These are phyloP conservation scores for Bombus confusus DNA, from an alignment of 1,140 invertebrate genomes.

Conservation along the genomic window DNA sequence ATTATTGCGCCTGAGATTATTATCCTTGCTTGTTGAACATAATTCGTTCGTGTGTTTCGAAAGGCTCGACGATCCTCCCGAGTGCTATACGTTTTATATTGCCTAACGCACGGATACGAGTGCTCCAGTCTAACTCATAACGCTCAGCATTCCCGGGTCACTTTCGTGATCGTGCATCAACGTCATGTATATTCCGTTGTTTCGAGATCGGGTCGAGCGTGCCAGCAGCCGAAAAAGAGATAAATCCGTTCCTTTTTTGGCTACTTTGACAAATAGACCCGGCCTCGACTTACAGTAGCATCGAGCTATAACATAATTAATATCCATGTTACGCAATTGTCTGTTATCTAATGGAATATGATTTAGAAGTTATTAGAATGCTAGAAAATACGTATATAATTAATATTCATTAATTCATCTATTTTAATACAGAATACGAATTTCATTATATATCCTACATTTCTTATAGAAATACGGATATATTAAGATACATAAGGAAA, in stretches of 20 bases:
- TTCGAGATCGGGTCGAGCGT: constrained; percentile 3
- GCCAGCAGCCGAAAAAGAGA: constrained; percentile 1
- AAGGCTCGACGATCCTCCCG: constrained; percentile 60
- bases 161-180: constrained; percentile 63
- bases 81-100: constrained; percentile 56
- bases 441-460: no score
- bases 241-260: constrained; percentile 11
- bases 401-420: no score
- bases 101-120: constrained; percentile 42
- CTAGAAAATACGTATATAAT: no score
- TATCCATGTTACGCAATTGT: background rate
- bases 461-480: no score
- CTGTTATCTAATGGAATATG: background rate
- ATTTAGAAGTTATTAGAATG: background rate
- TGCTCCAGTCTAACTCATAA: constrained; percentile 62
- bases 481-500: no score
- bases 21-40: constrained; percentile 68
- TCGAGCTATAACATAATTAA: background rate
- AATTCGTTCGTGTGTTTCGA: constrained; percentile 65
- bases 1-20: constrained; percentile 64
- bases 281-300: background rate
- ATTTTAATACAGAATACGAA: no score
- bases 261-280: background rate
- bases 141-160: constrained; percentile 59
- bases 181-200: constrained; percentile 45